Percentiles rank a stretch among this genome's conserved stretches.
These are phyloP conservation scores for Sinodicranocentrus sp. DNA, from an alignment of 2,888 invertebrate genomes.

Conservation along the genomic window DNA sequence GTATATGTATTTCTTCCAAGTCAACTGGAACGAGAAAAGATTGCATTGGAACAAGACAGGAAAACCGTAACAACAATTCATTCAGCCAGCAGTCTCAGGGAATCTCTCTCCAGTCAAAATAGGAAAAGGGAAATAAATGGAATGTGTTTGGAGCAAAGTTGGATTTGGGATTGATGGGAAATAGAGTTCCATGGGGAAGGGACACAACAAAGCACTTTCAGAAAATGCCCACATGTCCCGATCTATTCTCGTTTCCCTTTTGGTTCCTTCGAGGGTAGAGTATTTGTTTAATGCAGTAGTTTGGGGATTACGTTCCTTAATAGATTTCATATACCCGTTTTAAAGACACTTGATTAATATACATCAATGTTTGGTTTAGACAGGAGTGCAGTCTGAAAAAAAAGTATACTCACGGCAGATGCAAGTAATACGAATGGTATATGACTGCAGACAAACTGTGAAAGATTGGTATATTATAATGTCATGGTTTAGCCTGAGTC, in stretches of 20 bases:
- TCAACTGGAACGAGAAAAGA: too few species aligned
- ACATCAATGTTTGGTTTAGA: too few species aligned
- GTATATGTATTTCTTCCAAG: neutral
- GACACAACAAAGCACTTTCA: conserved; percentile 54
- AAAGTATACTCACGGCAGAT: too few species aligned
- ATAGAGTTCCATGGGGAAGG: neutral
- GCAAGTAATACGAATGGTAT: too few species aligned
- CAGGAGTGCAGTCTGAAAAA: too few species aligned
- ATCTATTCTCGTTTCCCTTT: conserved; percentile 25
- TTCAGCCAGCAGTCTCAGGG: neutral
- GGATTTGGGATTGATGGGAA: conserved; percentile 1
- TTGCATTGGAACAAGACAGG: neutral
- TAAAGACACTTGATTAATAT: too few species aligned
- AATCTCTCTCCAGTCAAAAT: neutral
- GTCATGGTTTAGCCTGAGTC: conserved; percentile 34
- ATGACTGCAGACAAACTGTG: too few species aligned
- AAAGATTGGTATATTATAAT: neutral
- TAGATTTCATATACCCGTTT: too few species aligned
- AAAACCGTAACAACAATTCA: neutral
- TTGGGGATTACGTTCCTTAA: too few species aligned
- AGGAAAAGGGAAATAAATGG: conserved; percentile 1
- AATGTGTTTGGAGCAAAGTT: neutral
- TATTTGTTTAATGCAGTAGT: neutral
- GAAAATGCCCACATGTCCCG: conserved; percentile 20
- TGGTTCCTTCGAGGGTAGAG: neutral